Base-by-base conservation (phyloP, 1,140 invertebrate species). In the Mya arenaria region DNA sequence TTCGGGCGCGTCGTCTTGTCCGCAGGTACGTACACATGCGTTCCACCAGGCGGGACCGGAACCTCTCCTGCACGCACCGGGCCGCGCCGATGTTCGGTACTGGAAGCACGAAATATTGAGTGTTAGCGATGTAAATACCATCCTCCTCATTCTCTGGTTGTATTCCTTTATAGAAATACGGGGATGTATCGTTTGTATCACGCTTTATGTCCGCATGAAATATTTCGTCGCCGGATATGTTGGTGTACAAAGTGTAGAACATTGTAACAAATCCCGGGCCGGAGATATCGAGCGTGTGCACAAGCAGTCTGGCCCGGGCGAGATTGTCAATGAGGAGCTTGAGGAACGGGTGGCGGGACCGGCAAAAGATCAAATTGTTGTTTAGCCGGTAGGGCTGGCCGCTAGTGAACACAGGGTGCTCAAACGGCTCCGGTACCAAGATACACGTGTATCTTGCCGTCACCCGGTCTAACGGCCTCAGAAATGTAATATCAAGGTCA, bases 361-460 rank as follows among this genome's bases (percentile, higher is more conserved):
- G 72, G 58, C 89, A 90, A 4, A 82, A 84, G 71, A 90, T 90
- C 1, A 90, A 36, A 55, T 85, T 88, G 84, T 90, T 90, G 75
- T 87, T 88, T 1, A 88, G 82, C 1, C 88, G 65, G 36, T 82
- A 69, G 55, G 85, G 84, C 37, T 82, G 82, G 37, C 83, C 84
- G 17, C 77, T 69, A 48, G 83, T 80, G 32, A 87, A 71, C 52
- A 86, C 68, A 15, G 87, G 69, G 63, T 90, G 88, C 44, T 85
- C 89, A 25, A 82, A 87, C 13, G 89, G 89, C 71, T 89, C 89
- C 56, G 89, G 84, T 2, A 85, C 85, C 28, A 90, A 25, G 48
- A 90, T 85, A 79, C 89, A 90, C 0, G 74, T 56, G 71, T 90
- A 87, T 77, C 86, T 87, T 3, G 37, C 62, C 0, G 75, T 71